Conservation (phyloP, 2,797 vertebrate species). For the Sebastes variabilis region DNA sequence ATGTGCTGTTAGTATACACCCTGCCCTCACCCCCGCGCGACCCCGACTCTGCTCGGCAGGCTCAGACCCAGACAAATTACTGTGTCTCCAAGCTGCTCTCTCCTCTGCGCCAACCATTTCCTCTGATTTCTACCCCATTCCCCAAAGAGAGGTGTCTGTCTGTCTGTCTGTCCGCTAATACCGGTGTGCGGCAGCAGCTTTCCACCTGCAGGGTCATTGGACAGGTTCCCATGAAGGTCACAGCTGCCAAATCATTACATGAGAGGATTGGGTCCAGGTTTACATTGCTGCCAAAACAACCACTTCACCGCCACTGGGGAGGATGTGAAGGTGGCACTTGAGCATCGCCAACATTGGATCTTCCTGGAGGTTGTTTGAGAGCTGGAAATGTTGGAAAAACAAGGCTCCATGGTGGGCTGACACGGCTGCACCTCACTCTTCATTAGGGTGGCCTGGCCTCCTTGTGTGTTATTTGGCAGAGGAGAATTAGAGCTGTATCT, state of each 20-base stretch:
- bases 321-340: conserved; percentile 30
- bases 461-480: conserved; percentile 53
- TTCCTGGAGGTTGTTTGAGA: conserved; percentile 17
- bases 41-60: conserved; percentile 51
- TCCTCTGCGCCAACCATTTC: conserved; percentile 55
- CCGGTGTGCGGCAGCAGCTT: conserved; percentile 36
- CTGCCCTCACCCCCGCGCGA: conserved; percentile 50
- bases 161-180: conserved; percentile 38
- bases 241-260: conserved; percentile 71
- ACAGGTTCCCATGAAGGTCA: conserved; percentile 71
- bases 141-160: conserved; percentile 54
- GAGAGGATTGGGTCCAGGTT: conserved; percentile 55
- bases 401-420: conserved; percentile 35
- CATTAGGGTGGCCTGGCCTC: conserved; percentile 51
- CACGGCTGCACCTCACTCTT: conserved; percentile 45
- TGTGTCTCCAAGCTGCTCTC: conserved; percentile 59
- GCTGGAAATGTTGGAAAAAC: conserved; percentile 30
- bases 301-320: conserved; percentile 45
- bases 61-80: conserved; percentile 72
- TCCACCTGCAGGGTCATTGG: conserved; percentile 66
- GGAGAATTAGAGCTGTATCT: conserved; percentile 66
- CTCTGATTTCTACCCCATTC: conserved; percentile 54
- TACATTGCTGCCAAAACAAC: conserved; percentile 57
- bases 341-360: conserved; percentile 25
- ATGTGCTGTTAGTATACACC: conserved; percentile 65